A percentile compares a stretch with the other conserved stretches of the same genome.
These are phyloP conservation scores for Sebastes goodei DNA, from an alignment of 2,797 vertebrate species.

Conservation along the genomic window DNA sequence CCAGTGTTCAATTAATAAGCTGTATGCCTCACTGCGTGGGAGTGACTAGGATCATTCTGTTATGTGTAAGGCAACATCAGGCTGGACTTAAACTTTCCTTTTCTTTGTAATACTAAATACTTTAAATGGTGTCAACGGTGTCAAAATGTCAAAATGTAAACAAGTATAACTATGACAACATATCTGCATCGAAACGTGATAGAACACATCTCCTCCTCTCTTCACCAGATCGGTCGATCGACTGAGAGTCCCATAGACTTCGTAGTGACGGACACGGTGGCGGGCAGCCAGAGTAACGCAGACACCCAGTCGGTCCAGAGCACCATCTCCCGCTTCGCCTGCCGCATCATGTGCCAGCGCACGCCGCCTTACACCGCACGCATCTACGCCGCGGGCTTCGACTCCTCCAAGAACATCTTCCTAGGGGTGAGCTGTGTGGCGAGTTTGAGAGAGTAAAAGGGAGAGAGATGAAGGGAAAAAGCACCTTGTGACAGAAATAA, in stretches of 20 bases:
- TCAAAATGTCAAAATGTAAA: background rate
- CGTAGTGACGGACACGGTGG: constrained; percentile 98
- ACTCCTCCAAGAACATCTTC: constrained; percentile 99
- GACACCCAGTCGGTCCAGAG: constrained; percentile 98
- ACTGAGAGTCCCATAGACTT: constrained; percentile 98
- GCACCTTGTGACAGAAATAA: background rate
- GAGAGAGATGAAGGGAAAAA: background rate
- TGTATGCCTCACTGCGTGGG: too few species aligned
- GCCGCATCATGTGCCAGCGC: constrained; percentile 97
- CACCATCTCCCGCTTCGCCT: constrained; percentile 98
- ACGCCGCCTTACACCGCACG: constrained; percentile 94
- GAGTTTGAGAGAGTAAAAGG: background rate
- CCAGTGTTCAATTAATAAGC: too few species aligned
- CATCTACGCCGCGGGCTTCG: constrained; percentile 97
- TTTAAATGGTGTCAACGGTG: background rate
- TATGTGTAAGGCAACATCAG: too few species aligned
- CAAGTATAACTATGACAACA: background rate
- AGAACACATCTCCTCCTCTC: background rate
- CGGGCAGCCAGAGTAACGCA: constrained; percentile 93
- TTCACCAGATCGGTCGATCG: constrained; percentile 92
- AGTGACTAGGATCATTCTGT: too few species aligned
- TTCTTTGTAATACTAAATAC: too few species aligned
- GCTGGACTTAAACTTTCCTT: too few species aligned
- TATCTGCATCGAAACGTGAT: rapidly evolving
- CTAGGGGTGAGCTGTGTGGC: constrained; percentile 88